Evolutionary conservation across 2,888 invertebrate genomes (phyloP).

Genomic region (Melitaea athalia): DNA sequence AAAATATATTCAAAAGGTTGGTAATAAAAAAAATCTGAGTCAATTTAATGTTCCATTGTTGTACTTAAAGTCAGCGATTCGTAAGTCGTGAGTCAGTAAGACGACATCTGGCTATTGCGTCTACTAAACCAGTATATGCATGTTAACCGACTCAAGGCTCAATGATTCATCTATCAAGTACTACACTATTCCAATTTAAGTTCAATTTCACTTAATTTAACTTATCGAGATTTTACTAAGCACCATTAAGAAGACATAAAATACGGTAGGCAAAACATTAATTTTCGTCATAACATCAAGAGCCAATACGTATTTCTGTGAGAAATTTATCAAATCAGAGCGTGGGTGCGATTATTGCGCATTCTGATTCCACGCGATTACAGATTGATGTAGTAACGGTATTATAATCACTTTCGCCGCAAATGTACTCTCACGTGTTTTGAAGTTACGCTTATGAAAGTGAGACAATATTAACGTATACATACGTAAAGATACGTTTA

Average conservation of each 20-base stretch:
- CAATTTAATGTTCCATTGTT: neutral
- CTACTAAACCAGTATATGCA: slow-evolving; percentile 43
- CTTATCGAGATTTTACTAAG: neutral
- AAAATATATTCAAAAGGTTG: slow-evolving; percentile 24
- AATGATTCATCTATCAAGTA: slow-evolving; percentile 62
- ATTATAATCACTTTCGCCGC: slow-evolving; percentile 71
- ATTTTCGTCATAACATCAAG: slow-evolving; percentile 49
- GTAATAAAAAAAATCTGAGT: neutral
- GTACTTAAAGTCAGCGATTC: slow-evolving; percentile 43
- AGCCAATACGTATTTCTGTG: slow-evolving; percentile 52
- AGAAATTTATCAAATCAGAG: slow-evolving; percentile 73
- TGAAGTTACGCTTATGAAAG: slow-evolving; percentile 12
- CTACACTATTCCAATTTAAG: slow-evolving; percentile 59
- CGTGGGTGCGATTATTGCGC: slow-evolving; percentile 72
- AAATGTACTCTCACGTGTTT: slow-evolving; percentile 37
- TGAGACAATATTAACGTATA: neutral
- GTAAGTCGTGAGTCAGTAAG: slow-evolving; percentile 67
- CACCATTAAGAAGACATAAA: slow-evolving; percentile 41
- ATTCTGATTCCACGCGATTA: slow-evolving; percentile 63
- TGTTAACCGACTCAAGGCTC: slow-evolving; percentile 53
- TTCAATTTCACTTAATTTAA: slow-evolving; percentile 41
- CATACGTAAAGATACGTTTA: neutral
- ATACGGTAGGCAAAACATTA: slow-evolving; percentile 61
- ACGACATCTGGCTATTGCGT: slow-evolving; percentile 63
- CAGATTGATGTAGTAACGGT: slow-evolving; percentile 67